Evolutionary conservation across 2,113 vertebrate species (phyloP).

Genomic region (Phrynocephalus versicolor): DNA sequence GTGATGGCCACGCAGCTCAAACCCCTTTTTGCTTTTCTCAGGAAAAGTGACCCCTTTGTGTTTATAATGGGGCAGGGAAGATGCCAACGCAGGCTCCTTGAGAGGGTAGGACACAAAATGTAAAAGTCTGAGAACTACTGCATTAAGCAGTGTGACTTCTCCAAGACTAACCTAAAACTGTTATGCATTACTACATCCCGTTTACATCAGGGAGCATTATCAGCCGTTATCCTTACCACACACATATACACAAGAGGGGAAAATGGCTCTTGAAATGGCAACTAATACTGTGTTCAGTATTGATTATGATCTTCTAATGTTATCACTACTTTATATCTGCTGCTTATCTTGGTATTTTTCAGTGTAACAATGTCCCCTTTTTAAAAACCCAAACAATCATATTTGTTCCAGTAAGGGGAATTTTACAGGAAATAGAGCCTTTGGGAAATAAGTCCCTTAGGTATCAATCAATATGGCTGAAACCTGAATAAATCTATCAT

Average conservation of each 20-base stretch:
- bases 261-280: not conserved
- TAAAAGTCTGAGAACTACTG: no score
- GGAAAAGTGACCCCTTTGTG: no score
- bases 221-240: not conserved
- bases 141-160: no score
- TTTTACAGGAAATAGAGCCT: not conserved
- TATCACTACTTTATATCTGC: not conserved
- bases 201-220: not conserved
- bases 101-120: no score
- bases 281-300: not conserved
- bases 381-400: not conserved
- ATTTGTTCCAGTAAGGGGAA: not conserved
- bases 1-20: no score
- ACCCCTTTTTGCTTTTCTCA: no score
- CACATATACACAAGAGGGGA: not conserved
- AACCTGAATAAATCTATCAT: not conserved
- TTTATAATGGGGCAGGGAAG: no score
- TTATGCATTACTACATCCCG: not conserved
- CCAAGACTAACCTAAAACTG: not conserved
- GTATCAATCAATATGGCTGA: slow-evolving; percentile 19
- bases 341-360: not conserved
- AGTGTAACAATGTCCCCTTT: not conserved
- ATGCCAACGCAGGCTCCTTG: no score
- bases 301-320: not conserved
- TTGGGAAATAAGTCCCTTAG: not conserved